Base-by-base conservation (phyloP, 2,113 vertebrate species). In the Philantomba maxwellii region DNA sequence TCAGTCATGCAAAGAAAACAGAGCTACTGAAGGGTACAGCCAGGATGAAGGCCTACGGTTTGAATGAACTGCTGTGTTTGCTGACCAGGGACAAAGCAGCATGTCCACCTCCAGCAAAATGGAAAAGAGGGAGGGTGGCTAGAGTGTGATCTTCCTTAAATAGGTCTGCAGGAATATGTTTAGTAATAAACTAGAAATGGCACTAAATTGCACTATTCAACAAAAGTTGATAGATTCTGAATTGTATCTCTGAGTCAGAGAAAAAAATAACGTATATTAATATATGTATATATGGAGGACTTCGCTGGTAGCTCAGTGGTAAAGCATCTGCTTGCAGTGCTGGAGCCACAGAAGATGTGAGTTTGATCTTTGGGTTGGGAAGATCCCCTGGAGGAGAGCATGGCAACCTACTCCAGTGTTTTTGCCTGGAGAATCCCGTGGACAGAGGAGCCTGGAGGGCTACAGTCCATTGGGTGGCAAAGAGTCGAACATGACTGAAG, bases 131-230 rank as follows among this genome's bases (percentile, higher is more conserved):
- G 26, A 66, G 16, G 60, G 5, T 33, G 33, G 14, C 82, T 23
- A 13, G 43, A 84, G 21, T 47, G 58, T 13, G 14, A 17, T 49
- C 23, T 66, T 93, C 26, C 14, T 89, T 85, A 82, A 92, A 43
- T 64, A 91, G 43, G 45, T 73, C 7, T 64, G n/a, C 14, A 91
- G 57, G 30, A 77, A 75, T 96, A 80, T 87, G 5, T 75, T 89
- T 33, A 90, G 51, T 81, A 33, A 58, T 49, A 92, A 70, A 43
- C 87, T 45, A 87, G 87, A 80, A 73, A 49, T 58, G n/a, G 15
- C 10, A 60, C 51, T 66, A 15, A 36, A 28, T 77, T 66, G 73
- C 83, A 10, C 51, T 39, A 9, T 36, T 47, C 49, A 82, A 81
- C 80, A 77, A 19, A 25, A 94, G 39, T 66, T 43, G n/a, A 83